These are phyloP conservation scores for Falcaria lacertinaria DNA, from an alignment of 2,888 invertebrate genomes.

Conservation along the genomic window DNA sequence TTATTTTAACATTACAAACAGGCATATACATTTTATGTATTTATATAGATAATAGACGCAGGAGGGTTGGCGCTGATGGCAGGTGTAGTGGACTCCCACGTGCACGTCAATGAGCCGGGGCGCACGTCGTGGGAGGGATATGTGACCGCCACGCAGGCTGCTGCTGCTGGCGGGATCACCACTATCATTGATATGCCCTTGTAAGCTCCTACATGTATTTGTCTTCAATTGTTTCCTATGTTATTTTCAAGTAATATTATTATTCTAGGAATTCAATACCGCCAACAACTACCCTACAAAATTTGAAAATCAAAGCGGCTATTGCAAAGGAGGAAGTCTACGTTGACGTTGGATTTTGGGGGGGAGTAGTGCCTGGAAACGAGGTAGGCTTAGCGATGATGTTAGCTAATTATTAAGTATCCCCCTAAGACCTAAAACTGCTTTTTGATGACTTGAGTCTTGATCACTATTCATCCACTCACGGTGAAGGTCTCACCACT, in stretches of 20 bases:
- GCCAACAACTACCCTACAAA: conserved; percentile 82
- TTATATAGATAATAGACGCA: conserved; percentile 53
- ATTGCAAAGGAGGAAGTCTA: conserved; percentile 80
- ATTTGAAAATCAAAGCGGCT: conserved; percentile 78
- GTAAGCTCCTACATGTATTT: conserved; percentile 65
- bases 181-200: conserved; percentile 87
- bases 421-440: too few species aligned
- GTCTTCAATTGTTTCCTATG: too few species aligned
- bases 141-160: conserved; percentile 83
- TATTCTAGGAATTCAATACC: conserved; percentile 83
- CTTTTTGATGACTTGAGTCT: too few species aligned
- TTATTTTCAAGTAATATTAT: neutral
- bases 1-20: conserved; percentile 38
- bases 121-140: conserved; percentile 87
- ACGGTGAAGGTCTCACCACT: too few species aligned
- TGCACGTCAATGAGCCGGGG: conserved; percentile 87
- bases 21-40: conserved; percentile 29
- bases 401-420: too few species aligned
- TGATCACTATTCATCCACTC: too few species aligned
- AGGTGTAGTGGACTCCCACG: conserved; percentile 85
- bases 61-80: conserved; percentile 79
- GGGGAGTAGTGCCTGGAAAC: conserved; percentile 84
- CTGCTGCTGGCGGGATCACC: conserved; percentile 85
- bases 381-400: conserved; percentile 61
- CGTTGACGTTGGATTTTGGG: conserved; percentile 88